Evolutionary conservation across 2,888 invertebrate species (phyloP).

Genomic region (Agriotes lineatus): DNA sequence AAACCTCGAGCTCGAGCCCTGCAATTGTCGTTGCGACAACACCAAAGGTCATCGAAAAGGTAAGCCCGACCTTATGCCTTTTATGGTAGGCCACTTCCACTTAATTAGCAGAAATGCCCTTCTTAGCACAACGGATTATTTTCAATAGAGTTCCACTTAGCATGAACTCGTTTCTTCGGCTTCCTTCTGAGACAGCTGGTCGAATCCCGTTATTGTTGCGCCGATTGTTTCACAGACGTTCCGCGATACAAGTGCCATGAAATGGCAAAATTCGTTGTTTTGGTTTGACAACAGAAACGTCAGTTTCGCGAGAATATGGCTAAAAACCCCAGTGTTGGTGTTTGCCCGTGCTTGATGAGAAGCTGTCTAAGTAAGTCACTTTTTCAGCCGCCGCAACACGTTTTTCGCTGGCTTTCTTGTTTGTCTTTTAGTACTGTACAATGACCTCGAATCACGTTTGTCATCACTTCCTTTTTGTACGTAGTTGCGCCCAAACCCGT

Average conservation of each 20-base stretch:
- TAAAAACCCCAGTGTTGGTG: background rate
- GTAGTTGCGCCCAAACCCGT: background rate
- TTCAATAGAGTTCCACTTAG: slow-evolving; percentile 17
- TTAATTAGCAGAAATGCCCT: background rate
- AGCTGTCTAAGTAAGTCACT: slow-evolving; percentile 11
- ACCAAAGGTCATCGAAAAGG: slow-evolving; percentile 54
- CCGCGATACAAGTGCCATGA: slow-evolving; percentile 4
- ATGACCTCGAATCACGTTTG: slow-evolving; percentile 17
- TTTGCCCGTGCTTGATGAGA: background rate
- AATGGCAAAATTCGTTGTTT: slow-evolving; percentile 47
- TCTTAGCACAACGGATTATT: background rate
- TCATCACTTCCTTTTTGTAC: slow-evolving; percentile 20
- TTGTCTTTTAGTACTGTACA: slow-evolving; percentile 21
- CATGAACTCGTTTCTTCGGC: slow-evolving; percentile 29
- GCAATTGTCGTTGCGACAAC: slow-evolving; percentile 39
- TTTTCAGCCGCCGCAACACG: background rate
- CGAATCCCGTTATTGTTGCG: slow-evolving; percentile 31
- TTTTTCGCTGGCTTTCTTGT: slow-evolving; percentile 11
- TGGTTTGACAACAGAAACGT: slow-evolving; percentile 46
- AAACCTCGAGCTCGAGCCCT: slow-evolving; percentile 51
- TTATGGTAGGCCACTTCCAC: slow-evolving; percentile 32
- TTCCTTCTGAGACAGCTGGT: slow-evolving; percentile 16
- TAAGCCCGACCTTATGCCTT: slow-evolving; percentile 45
- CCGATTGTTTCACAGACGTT: slow-evolving; percentile 28
- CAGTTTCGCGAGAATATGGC: slow-evolving; percentile 41